Evolutionary conservation across 2,113 vertebrate species (phyloP), one percentile per base, ranked within the genome.

Genomic region (Naja naja): DNA sequence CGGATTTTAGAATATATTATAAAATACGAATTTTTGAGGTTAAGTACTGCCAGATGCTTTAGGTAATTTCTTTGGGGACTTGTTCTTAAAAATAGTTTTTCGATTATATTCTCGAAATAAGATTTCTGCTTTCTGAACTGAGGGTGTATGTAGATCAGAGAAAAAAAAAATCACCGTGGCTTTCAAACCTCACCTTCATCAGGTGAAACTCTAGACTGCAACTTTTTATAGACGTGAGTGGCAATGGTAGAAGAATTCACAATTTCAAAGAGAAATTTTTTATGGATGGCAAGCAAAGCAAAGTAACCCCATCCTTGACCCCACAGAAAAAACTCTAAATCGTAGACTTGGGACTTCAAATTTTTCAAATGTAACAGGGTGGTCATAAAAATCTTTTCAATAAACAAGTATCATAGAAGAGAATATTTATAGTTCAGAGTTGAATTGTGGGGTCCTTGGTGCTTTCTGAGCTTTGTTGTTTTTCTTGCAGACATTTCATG

Each of bases 41-140:
- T 94, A 96, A 97, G 94, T 45, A 96, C 91, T 94, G 96, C 96
- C 96, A 95, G 93, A 96, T 96, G 97, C 96, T 96, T 95, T 97
- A 94, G 96, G 94, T 96, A 96, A 95, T 96, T 93, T 94, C 95
- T 89, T 69, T 85, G 94, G 97, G 95, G 97, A 96, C 27, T 94
- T 91, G 39, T 92, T 92, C 95, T 92, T 85, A 89, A 97, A 94
- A 96, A 96, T 94, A 94, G 95, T 34, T 93, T 96, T 97, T 97
- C 95, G 96, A 97, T 97, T 96, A 96, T 93, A 96, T 95, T 96
- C 96, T 93, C 95, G 91, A 97, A 96, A 94, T 95, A 94, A 94
- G 43, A 93, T 93, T n/a, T 4, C 93, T 95, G 89, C 87, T 93
- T 96, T 96, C 94, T 96, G 95, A 95, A 95, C 23, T 34, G 91